A percentile compares a stretch with the other conserved stretches of the same genome.
These are phyloP conservation scores for Polymixis lichenea DNA, from an alignment of 2,888 invertebrate species.

Conservation along the genomic window DNA sequence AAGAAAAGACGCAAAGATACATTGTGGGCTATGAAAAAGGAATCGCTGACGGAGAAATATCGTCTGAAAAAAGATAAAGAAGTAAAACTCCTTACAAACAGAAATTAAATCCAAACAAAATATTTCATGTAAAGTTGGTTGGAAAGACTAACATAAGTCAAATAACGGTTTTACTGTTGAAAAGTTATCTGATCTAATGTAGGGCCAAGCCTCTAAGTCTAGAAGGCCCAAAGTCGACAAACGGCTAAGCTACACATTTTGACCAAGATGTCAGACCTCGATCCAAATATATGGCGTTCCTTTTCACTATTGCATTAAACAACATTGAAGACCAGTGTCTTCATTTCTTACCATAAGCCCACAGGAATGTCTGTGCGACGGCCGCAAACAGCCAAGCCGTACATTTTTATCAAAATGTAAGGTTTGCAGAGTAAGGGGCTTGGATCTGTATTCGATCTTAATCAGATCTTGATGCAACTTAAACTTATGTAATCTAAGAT, in stretches of 20 bases:
- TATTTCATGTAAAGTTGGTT: neutral
- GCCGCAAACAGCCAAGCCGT: neutral
- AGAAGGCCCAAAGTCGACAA: no score
- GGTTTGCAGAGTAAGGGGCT: neutral
- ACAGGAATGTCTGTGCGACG: neutral
- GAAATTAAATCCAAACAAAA: neutral
- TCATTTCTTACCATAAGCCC: neutral
- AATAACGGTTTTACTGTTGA: neutral
- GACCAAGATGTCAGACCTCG: no score
- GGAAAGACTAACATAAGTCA: neutral
- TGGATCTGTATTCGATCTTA: neutral
- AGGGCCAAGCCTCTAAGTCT: no score
- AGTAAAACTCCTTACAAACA: neutral
- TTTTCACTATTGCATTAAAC: neutral
- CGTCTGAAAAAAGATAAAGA: neutral
- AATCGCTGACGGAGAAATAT: neutral
- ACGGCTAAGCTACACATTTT: no score
- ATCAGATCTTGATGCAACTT: no score
- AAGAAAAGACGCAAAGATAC: neutral
- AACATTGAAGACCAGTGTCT: neutral
- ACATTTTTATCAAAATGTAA: neutral
- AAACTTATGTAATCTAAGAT: neutral
- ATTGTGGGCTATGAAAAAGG: neutral
- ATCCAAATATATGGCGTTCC: neutral
- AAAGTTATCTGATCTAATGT: no score